Base-by-base conservation (phyloP, 1,140 invertebrate species). In the Diploscapter pachys region DNA sequence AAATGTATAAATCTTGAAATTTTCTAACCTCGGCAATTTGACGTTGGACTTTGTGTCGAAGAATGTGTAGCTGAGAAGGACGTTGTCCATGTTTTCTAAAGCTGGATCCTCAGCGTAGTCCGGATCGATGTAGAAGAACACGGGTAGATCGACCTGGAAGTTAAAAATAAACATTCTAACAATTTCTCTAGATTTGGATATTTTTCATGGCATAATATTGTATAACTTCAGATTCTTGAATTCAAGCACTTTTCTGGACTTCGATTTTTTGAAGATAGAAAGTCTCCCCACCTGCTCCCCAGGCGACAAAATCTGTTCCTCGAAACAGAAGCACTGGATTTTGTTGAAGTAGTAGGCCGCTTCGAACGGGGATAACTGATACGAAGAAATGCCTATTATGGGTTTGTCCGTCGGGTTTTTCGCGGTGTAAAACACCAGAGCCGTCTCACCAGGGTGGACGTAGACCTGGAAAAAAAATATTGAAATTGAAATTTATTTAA, bases 281-380 rank as follows among this genome's bases (percentile, higher is more conserved):
- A 31, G 1, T 31, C 1, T 31, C 31, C 83, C 85, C 87, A 95
- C 95, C 89, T 98, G 90, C 89, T 99, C 96, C 85, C 94, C 90
- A 5, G 97, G 95, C 89, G 97, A 97, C 0, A 99, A 88, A 85
- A 92, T 91, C 87, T 99, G 97, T 87, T 99, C 97, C 87, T 99
- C 97, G 87, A 99, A 99, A 87, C 97, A 99, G 86, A 99, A 99
- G 88, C 97, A 99, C 88, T 98, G 96, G 78, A 99, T 99, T 89
- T 99, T 99, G 87, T 99, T 98, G 85, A 99, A 99, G 89, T 99
- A 99, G 81, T 92, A 92, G 48, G 94, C 97, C 49, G 96, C 97
- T 87, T 98, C 94, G 88, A 93, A 99, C 0, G 97, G 97, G 31
- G 98, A 88, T 48, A 99, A 93, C 88, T 97, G 98, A 83, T 98